Percentiles rank a stretch among this genome's conserved stretches.
phyloP scores from a whole-genome alignment of 2,888 invertebrate species.

The Leptinotarsa rubiginosa region DNA sequence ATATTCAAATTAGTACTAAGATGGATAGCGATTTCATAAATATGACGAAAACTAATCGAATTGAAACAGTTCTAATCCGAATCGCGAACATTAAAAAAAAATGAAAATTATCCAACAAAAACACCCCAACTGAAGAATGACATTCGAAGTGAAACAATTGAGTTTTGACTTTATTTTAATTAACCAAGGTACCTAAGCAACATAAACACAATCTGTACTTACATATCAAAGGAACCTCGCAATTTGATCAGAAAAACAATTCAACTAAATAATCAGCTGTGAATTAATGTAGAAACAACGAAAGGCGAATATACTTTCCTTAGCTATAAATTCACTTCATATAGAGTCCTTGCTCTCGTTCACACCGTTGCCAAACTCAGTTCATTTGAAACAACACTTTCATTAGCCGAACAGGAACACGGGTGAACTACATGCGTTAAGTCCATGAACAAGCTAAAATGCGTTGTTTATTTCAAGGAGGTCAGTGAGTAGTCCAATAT shows the following conservation, averaged over 20 bases:
- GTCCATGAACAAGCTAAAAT: not conserved
- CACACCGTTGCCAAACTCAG: conserved; percentile 17
- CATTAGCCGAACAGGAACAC: not conserved
- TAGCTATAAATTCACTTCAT: conserved; percentile 5
- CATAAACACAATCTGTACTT: not conserved
- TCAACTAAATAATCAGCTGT: conserved; percentile 19
- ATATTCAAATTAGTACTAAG: too few relatives aligned
- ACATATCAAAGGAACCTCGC: not conserved
- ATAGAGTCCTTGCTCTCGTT: conserved; percentile 20
- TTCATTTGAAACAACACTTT: conserved; percentile 1
- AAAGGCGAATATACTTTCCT: conserved; percentile 12
- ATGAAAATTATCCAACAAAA: not conserved
- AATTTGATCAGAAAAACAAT: conserved; percentile 2
- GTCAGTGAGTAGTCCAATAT: not conserved
- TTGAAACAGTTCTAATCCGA: not conserved
- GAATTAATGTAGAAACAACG: conserved; percentile 16
- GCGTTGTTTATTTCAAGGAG: conserved; percentile 5
- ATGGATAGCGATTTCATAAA: too few relatives aligned
- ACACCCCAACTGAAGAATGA: not conserved
- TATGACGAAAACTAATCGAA: not conserved
- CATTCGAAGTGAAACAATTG: not conserved
- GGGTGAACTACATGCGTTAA: not conserved
- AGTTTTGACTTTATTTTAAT: not conserved
- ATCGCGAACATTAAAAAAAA: not conserved
- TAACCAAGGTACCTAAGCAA: not conserved